A percentile compares a stretch with the other conserved stretches of the same genome.
These are phyloP conservation scores for Argyresthia goedartella DNA, from an alignment of 2,888 invertebrate species.

Conservation along the genomic window DNA sequence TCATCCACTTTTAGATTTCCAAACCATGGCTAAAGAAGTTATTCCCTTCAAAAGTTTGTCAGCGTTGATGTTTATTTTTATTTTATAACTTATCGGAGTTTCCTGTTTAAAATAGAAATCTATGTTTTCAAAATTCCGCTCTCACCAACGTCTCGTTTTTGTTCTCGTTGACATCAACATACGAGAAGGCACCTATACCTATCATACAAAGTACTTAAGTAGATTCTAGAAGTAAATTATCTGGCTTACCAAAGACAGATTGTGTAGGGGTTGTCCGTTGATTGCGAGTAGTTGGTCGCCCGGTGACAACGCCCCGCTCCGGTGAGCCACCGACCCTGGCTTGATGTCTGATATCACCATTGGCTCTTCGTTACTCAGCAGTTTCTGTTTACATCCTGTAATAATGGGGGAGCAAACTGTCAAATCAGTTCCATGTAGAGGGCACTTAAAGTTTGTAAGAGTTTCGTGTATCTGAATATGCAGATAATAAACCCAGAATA, in stretches of 20 bases:
- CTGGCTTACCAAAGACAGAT: slow-evolving; percentile 71
- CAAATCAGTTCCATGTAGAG: background rate
- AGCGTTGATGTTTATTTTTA: too few species aligned
- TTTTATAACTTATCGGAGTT: too few species aligned
- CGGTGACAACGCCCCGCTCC: slow-evolving; percentile 87
- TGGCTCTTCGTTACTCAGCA: slow-evolving; percentile 75
- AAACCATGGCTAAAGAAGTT: too few species aligned
- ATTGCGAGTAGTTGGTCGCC: slow-evolving; percentile 91
- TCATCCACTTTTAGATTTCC: too few species aligned
- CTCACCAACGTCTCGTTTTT: too few species aligned
- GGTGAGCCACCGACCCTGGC: slow-evolving; percentile 90
- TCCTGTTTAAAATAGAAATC: too few species aligned
- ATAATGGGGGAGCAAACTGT: background rate
- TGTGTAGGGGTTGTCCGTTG: slow-evolving; percentile 84
- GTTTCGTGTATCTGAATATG: too few species aligned
- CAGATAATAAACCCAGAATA: too few species aligned
- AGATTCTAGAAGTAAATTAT: background rate
- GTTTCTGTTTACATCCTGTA: slow-evolving; percentile 57
- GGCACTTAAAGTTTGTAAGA: too few species aligned
- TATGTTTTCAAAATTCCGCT: too few species aligned
- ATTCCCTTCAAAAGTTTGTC: too few species aligned
- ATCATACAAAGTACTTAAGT: background rate
- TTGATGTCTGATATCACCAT: slow-evolving; percentile 91
- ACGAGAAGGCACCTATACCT: background rate
- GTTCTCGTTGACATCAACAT: background rate